phyloP scores from a whole-genome alignment of 2,113 vertebrate genomes.

The Plotosus lineatus region DNA sequence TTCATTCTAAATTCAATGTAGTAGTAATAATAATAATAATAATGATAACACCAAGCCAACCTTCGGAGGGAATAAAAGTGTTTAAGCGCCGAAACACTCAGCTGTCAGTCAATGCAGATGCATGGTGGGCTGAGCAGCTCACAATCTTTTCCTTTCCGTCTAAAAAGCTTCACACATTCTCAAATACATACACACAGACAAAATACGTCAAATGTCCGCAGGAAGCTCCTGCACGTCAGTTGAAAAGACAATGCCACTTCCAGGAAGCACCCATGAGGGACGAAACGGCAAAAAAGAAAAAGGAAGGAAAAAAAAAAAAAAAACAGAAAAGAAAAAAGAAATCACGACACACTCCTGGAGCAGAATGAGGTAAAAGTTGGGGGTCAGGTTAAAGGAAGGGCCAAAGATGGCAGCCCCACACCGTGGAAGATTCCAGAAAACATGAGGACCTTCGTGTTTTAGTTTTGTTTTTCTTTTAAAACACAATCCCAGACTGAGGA shows the following conservation, averaged over 20 bases:
- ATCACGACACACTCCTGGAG: constrained; percentile 38
- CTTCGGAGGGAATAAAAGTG: constrained; percentile 32
- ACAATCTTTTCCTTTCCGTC: background rate
- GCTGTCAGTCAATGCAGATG: constrained; percentile 32
- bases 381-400: constrained; percentile 41
- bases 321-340: too few species aligned
- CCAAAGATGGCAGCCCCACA: constrained; percentile 25
- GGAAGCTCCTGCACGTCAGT: background rate
- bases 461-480: constrained; percentile 8
- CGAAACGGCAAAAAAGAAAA: constrained; percentile 5
- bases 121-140: background rate
- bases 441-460: constrained; percentile 24
- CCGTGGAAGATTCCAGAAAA: constrained; percentile 46
- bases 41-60: background rate
- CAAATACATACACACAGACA: background rate
- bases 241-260: constrained; percentile 19
- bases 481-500: constrained; percentile 23
- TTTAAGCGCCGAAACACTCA: constrained; percentile 35
- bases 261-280: constrained; percentile 49
- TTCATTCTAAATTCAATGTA: background rate
- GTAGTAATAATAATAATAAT: background rate
- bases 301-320: too few species aligned
- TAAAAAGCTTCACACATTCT: constrained; percentile 14
- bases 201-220: background rate
- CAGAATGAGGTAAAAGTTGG: constrained; percentile 47